phyloP scores from a whole-genome alignment of 2,797 vertebrate genomes.

The Argentina silus region DNA sequence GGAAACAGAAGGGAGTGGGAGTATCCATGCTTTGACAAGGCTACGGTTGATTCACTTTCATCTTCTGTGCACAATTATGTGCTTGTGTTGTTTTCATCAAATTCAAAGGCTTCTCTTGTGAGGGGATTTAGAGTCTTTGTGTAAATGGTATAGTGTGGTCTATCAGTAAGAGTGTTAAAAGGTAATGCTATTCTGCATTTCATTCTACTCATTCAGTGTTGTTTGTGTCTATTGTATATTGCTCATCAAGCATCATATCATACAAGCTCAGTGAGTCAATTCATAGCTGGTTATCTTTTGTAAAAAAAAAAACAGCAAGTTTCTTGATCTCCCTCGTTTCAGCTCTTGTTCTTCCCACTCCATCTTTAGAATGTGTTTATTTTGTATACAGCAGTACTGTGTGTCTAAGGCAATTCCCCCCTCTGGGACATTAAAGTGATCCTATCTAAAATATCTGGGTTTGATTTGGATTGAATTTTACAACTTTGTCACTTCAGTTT shows the following conservation, averaged over 20 bases:
- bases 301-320: too few relatives aligned
- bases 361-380: too few relatives aligned
- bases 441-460: background rate
- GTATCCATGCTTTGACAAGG: background rate
- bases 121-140: conserved; percentile 1
- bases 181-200: background rate
- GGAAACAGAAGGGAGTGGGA: background rate
- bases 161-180: background rate
- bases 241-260: too few relatives aligned
- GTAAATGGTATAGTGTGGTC: background rate
- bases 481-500: conserved; percentile 5
- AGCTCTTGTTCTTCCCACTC: too few relatives aligned
- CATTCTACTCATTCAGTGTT: background rate
- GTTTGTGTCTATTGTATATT: too few relatives aligned
- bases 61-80: conserved; percentile 29
- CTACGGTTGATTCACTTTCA: conserved; percentile 29
- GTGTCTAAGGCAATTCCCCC: background rate
- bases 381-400: too few relatives aligned
- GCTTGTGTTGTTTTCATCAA: conserved; percentile 16
- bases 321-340: too few relatives aligned
- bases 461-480: background rate
- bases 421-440: too few relatives aligned
- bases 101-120: conserved; percentile 6
- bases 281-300: too few relatives aligned
- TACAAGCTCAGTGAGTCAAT: too few relatives aligned